Conservation (phyloP, 2,113 vertebrate species). For the Oncorhynchus nerka region DNA sequence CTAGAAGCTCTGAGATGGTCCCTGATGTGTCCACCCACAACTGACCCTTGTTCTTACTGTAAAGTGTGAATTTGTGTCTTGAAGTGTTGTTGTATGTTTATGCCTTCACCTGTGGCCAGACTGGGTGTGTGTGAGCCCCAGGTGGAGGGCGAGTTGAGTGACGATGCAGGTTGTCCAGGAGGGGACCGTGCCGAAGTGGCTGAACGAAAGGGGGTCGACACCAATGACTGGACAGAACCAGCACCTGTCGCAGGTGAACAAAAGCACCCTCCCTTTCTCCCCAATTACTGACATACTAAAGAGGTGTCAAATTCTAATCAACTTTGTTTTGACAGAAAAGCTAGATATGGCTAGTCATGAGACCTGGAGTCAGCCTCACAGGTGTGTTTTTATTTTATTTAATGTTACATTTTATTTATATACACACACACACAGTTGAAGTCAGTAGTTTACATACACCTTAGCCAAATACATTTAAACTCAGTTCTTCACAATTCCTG, state of each 20-base stretch:
- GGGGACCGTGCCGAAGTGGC: conserved; percentile 11
- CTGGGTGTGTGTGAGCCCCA: conserved; percentile 10
- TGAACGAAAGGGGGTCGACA: neutral
- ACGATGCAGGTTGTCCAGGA: neutral
- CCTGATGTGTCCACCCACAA: neutral
- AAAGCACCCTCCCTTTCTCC: neutral
- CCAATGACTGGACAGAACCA: neutral
- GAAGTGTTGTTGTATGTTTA: neutral
- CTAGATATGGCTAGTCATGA: neutral
- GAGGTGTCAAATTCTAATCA: neutral
- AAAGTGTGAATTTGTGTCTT: neutral
- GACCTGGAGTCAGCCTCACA: conserved; percentile 14
- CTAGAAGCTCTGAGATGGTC: neutral
- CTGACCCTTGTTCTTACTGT: neutral
- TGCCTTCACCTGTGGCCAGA: neutral
- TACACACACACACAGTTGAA: no score
- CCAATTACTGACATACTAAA: neutral
- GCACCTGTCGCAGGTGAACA: neutral
- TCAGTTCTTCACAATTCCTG: no score
- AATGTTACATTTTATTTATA: no score
- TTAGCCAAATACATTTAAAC: no score
- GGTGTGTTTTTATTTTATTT: neutral
- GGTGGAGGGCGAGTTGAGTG: conserved; percentile 11
- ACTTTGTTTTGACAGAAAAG: conserved; percentile 13
- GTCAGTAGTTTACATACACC: no score